These are phyloP conservation scores for Syrphus vitripennis DNA, from an alignment of 2,888 invertebrate species.

Conservation along the genomic window DNA sequence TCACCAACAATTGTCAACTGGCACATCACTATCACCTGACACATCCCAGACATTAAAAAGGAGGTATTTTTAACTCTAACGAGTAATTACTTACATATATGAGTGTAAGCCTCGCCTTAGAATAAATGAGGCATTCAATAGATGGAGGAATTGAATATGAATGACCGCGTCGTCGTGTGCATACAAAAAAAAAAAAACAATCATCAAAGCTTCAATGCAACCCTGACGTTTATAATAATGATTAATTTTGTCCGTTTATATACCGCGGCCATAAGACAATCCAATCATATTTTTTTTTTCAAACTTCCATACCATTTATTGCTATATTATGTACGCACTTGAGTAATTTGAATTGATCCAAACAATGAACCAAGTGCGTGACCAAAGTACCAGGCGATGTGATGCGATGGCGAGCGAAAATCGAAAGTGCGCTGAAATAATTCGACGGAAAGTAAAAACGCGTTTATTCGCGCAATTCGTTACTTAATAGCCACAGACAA, in stretches of 20 bases:
- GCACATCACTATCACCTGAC: constrained; percentile 21
- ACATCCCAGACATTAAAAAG: constrained; percentile 48
- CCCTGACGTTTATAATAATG: constrained; percentile 42
- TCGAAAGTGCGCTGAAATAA: constrained; percentile 66
- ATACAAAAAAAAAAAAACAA: constrained; percentile 39
- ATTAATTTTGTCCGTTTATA: constrained; percentile 44
- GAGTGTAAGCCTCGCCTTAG: constrained; percentile 57
- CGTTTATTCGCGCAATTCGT: constrained; percentile 49
- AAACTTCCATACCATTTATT: constrained; percentile 27
- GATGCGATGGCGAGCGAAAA: constrained; percentile 9
- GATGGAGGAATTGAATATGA: background rate
- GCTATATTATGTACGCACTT: constrained; percentile 7
- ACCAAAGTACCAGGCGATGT: constrained; percentile 6
- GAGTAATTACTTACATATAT: no score
- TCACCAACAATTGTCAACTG: constrained; percentile 50
- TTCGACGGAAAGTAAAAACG: constrained; percentile 70
- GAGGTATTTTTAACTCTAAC: constrained; percentile 40
- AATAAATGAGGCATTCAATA: constrained; percentile 54
- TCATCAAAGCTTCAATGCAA: constrained; percentile 12
- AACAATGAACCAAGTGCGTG: constrained; percentile 50
- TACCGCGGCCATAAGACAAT: background rate
- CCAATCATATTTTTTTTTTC: constrained; percentile 12
- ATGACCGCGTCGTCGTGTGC: constrained; percentile 41
- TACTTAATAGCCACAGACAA: constrained; percentile 34
- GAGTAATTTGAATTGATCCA: constrained; percentile 27